Evolutionary conservation across 2,888 invertebrate species (phyloP), one percentile per base, ranked within the genome.

Genomic region (Sinohyriopsis cumingii): DNA sequence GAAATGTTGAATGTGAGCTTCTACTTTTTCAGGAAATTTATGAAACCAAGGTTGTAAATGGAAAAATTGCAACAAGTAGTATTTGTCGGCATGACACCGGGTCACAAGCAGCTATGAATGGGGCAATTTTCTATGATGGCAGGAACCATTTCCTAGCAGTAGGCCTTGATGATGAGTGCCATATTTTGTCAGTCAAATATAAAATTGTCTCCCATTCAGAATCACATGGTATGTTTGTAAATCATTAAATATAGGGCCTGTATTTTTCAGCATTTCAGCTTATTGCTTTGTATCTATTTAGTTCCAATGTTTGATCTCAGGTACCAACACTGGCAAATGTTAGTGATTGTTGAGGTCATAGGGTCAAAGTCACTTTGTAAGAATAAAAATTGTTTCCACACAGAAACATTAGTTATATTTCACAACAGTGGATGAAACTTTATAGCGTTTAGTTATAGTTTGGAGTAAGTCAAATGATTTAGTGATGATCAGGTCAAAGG

Each of bases 21-120:
- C 57, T 71, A 72, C 84, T 82, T 82, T 91, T 92, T 69, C 88
- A 97, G 97, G 96, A 97, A 93, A 95, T 97, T 86, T 97, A 95
- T 91, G 97, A 97, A 90, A 91, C 97, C 67, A 95, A 94, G 69
- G 95, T 95, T 60, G 71, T 67, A n/a, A 96, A 96, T 45, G 93
- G 92, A 55, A 93, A 93, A 79, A 95, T 96, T 87, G 92, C 95
- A 69, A 96, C 96, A 0, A 95, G 96, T 89, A 96, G 96, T 91
- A 94, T 97, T 70, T 94, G 95, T 87, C 93, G 96, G 67, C 95
- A 96, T 88, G 96, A 96, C 90, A 96, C 97, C 2, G 89, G 87
- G 9, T 70, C 73, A 25, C 84, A 87, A 70, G 96, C 96, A 64
- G 95, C 97, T 0, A 97, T 97, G 97, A 97, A 96, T 87, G 95